These are phyloP conservation scores for Tyto alba DNA, from an alignment of 2,113 vertebrate genomes.

Conservation along the genomic window DNA sequence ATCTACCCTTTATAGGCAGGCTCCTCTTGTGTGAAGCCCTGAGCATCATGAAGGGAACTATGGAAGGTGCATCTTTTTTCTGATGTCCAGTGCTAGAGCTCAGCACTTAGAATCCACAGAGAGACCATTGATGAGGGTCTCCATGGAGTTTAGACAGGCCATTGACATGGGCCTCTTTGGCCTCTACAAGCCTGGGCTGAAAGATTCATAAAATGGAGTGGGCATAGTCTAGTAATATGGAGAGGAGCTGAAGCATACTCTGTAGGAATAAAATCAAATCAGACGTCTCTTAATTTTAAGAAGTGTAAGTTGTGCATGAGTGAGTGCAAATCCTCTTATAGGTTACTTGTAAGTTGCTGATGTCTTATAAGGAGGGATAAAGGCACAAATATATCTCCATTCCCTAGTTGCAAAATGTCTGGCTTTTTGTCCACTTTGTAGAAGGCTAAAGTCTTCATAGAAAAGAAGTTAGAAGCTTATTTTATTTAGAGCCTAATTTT, in stretches of 20 bases:
- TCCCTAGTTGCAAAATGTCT: background rate
- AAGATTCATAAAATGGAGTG: background rate
- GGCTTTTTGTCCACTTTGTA: background rate
- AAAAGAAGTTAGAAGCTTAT: background rate
- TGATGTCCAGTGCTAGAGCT: background rate
- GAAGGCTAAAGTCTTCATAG: background rate
- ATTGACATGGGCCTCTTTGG: background rate
- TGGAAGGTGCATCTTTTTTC: background rate
- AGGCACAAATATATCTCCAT: background rate
- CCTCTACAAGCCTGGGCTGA: background rate
- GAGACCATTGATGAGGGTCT: accelerated
- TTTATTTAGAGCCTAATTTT: background rate
- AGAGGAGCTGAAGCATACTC: background rate
- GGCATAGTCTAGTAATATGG: background rate
- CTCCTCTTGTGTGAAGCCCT: background rate
- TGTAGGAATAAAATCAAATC: background rate
- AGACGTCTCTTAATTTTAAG: background rate
- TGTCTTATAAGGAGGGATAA: background rate
- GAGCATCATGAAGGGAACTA: background rate
- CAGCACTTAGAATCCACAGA: background rate
- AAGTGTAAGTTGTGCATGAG: background rate
- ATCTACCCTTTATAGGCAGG: background rate
- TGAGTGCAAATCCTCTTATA: background rate
- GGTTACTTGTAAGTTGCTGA: background rate
- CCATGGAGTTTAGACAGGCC: background rate